phyloP scores from a whole-genome alignment of 2,888 invertebrate genomes.

The Rapana venosa region DNA sequence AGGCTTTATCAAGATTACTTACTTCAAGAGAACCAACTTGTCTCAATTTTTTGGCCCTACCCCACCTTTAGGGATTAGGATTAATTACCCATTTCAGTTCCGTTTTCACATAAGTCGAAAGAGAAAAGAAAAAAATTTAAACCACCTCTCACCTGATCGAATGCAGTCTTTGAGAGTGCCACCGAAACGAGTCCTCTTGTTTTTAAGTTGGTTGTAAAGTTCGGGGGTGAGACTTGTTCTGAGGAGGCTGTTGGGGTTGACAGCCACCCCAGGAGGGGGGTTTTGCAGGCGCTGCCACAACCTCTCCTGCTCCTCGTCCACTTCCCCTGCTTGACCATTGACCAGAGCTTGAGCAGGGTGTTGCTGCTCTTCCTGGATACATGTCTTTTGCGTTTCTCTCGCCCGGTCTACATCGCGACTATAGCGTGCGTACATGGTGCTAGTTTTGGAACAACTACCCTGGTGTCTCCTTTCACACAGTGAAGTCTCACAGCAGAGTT shows the following conservation, averaged over 20 bases:
- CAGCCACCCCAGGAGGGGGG: conserved; percentile 47
- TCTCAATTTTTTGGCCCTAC: too few species aligned
- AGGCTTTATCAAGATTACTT: too few species aligned
- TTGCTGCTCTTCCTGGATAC: not conserved
- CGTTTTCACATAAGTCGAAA: too few species aligned
- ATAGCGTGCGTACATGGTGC: conserved; percentile 48
- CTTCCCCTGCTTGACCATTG: not conserved
- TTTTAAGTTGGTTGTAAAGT: conserved; percentile 61
- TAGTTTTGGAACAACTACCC: not conserved
- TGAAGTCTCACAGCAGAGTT: too few species aligned
- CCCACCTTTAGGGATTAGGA: too few species aligned
- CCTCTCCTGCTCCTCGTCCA: conserved; percentile 38
- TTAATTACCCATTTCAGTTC: too few species aligned
- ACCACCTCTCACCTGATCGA: conserved; percentile 84
- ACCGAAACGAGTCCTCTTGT: conserved; percentile 58
- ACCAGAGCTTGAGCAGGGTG: not conserved
- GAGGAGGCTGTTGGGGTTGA: conserved; percentile 82
- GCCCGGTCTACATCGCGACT: conserved; percentile 39
- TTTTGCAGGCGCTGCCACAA: conserved; percentile 59
- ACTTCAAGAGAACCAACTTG: too few species aligned
- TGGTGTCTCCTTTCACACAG: not conserved
- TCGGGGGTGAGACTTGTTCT: conserved; percentile 81
- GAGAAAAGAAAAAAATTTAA: too few species aligned
- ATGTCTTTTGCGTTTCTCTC: conserved; percentile 22
- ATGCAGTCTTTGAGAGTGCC: conserved; percentile 69